Conservation (phyloP, 2,797 vertebrate genomes). For the Chiloscyllium punctatum region DNA sequence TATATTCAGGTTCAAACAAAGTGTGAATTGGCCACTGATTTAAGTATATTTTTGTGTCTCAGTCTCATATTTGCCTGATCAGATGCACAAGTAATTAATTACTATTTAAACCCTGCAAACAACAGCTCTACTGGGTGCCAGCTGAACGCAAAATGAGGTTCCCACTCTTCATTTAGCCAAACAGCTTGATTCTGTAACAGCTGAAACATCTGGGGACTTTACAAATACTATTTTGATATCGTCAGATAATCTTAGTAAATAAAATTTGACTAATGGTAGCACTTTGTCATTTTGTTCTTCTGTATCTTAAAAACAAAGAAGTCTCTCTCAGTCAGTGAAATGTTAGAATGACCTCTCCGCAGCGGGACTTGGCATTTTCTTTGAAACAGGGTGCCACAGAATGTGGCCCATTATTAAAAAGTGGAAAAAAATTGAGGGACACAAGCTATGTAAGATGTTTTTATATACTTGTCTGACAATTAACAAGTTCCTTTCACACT, state of each 20-base stretch:
- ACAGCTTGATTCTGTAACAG: constrained; percentile 15
- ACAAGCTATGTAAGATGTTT: not conserved
- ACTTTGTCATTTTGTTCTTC: not conserved
- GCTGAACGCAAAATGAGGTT: not conserved
- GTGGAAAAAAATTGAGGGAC: not conserved
- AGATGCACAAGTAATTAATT: not conserved
- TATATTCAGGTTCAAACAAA: not conserved
- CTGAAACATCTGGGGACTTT: not conserved
- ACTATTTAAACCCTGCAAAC: not conserved
- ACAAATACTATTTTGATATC: not conserved
- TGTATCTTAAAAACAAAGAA: not conserved
- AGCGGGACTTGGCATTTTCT: no score
- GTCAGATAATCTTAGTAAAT: constrained; percentile 8
- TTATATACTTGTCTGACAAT: not conserved
- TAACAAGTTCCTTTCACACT: not conserved
- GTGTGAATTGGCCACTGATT: not conserved
- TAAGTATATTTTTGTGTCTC: not conserved
- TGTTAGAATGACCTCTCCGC: not conserved
- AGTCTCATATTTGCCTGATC: not conserved
- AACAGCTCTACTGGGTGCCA: not conserved
- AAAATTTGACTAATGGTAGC: constrained; percentile 3
- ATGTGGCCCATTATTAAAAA: not conserved
- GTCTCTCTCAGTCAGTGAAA: not conserved
- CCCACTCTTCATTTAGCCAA: not conserved
- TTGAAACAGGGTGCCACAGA: not conserved